Base-by-base conservation (phyloP, 1,140 invertebrate species). In the Solenopsis fugax region DNA sequence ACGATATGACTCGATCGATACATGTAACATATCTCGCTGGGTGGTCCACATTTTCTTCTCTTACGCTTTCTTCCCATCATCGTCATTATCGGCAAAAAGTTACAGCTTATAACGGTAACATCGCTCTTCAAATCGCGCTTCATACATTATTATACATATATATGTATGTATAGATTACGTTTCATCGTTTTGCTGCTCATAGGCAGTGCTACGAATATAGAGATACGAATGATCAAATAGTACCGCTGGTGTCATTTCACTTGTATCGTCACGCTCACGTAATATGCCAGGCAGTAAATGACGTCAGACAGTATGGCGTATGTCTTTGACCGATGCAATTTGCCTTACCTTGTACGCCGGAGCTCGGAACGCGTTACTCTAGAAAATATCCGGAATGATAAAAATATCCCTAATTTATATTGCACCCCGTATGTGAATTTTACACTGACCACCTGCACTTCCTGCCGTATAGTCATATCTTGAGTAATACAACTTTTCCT, bases 301-400 rank as follows among this genome's bases (percentile, higher is more conserved):
- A 84, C 80, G 69, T 84, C 80, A 84, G 56, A 62, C 18, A 71
- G 41, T 50, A 73, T 48, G 50, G 52, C 50, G 65, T 50, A 69
- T 80, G 80, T 84, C 80, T 84, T 84, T 84, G 80, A 84, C 80
- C 80, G 80, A 84, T 48, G 56, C 69, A 84, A 84, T 84, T 84
- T 84, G n/a, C 69, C 29, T 84, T 84, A 84, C 80, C 80, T 84
- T 84, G 80, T 75, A 84, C 69, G 13, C 0, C 54, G 41, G 41
- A 9, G 69, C 29, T 50, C 10, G 54, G 58, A 13, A 50, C 69
- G 69, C 41, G 21, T 84, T 75, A 84, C 24, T 84, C 80, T 48
- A 84, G 69, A 84, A 73, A 75, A 60, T 84, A 84, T 62, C 69
- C 54, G 54, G 69, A 4, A 50, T 73, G 80, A 84, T 84, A 84